Evolutionary conservation across 2,113 vertebrate species (phyloP), one percentile per base, ranked within the genome.

Genomic region (Strigops habroptila): DNA sequence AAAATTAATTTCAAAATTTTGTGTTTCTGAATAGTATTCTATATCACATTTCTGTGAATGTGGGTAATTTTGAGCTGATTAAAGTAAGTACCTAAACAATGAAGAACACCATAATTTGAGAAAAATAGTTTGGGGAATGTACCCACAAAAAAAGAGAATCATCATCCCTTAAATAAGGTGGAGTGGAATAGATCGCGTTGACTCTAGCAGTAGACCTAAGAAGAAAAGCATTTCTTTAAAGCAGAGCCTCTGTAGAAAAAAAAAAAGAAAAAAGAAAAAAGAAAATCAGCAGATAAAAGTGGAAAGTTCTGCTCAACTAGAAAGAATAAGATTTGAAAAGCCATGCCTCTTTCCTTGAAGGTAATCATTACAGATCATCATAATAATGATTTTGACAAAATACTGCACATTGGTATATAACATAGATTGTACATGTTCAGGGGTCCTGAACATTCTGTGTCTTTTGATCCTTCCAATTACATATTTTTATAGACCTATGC

Each of bases 371-470:
- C 0, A 5, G 2, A 25, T 81, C 18, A 24, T 22, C 4, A n/a
- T 84, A 37, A 51, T 33, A 84, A 69, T 13, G 1, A 6, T 70
- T 93, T 43, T 62, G 17, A 48, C 7, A 2, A 90, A 90, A 23
- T 52, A 48, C 2, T 1, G 2, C 4, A 22, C 9, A 24, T 1
- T 23, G 12, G 4, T 75, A 1, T 23, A 10, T n/a, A 55, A 25
- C 6, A 15, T 13, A 59, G 14, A 59, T 59, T 14, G 23, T 35
- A 24, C 33, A 35, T 15, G 14, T 59, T 35, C 21, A 65, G 7
- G 3, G 5, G 8, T 77, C 25, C 23, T 60, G 22, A 84, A 37
- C 1, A 4, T 46, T 0, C 4, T n/a, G 1, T n/a, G 8, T 37
- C 11, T 80, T 86, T 92, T 33, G 21, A 51, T 46, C 18, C 9